Conservation (phyloP, 2,888 invertebrate genomes). For the Mesorhabditis spiculigera region DNA sequence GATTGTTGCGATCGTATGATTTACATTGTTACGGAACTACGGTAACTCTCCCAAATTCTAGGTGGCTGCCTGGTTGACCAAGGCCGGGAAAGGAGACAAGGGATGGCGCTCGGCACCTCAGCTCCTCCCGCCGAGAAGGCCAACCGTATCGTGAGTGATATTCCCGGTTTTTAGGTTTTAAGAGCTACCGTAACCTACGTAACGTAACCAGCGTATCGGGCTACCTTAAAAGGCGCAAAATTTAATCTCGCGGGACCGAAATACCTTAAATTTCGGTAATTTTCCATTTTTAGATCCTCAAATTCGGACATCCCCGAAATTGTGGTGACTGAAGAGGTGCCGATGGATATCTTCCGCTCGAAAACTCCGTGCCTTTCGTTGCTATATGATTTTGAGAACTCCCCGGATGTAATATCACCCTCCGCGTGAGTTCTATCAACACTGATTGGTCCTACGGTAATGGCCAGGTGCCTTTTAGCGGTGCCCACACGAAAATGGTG, state of each 20-base stretch:
- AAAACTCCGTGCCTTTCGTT: constrained; percentile 49
- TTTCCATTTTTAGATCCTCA: constrained; percentile 31
- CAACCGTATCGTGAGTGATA: constrained; percentile 8
- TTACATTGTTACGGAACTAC: neutral
- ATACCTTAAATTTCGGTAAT: neutral
- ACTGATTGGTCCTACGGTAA: too few species aligned
- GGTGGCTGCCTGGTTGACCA: constrained; percentile 51
- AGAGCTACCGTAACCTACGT: neutral
- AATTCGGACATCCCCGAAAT: constrained; percentile 53
- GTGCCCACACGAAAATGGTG: too few species aligned
- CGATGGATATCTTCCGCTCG: constrained; percentile 19
- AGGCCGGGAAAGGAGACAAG: constrained; percentile 21
- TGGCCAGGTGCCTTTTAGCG: too few species aligned
- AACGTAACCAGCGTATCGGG: too few species aligned
- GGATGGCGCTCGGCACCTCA: constrained; percentile 37
- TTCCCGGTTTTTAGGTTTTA: neutral
- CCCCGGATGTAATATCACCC: neutral
- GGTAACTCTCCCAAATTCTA: constrained; percentile 15
- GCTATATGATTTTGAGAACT: constrained; percentile 44
- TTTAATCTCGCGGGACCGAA: neutral
- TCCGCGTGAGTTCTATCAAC: too few species aligned
- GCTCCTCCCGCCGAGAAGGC: constrained; percentile 23
- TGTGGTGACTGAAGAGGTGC: constrained; percentile 46
- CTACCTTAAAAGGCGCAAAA: too few species aligned
- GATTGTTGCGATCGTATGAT: neutral